Evolutionary conservation across 2,888 invertebrate genomes (phyloP).

Genomic region (Agrotis ipsilon): DNA sequence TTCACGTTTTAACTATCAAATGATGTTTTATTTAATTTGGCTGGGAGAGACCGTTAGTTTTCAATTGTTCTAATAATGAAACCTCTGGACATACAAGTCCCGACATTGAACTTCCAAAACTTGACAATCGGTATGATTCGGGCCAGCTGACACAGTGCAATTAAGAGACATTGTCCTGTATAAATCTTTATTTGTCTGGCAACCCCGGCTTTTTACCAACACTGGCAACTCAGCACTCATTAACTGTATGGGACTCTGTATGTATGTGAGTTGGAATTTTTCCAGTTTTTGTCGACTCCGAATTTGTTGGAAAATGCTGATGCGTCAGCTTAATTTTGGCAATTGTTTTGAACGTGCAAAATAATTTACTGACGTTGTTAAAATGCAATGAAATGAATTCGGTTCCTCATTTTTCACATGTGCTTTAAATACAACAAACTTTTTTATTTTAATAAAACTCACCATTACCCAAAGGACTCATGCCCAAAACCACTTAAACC

Average conservation of each 20-base stretch:
- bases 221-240: constrained; percentile 68
- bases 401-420: neutral
- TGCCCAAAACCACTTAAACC: constrained; percentile 28
- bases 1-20: neutral
- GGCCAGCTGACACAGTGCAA: constrained; percentile 74
- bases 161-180: constrained; percentile 79
- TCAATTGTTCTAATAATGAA: neutral
- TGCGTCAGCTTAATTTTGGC: constrained; percentile 44
- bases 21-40: neutral
- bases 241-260: constrained; percentile 57
- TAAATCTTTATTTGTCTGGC: constrained; percentile 78
- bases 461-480: constrained; percentile 9
- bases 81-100: neutral
- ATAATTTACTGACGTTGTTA: constrained; percentile 8
- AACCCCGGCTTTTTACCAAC: constrained; percentile 66
- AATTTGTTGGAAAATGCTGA: constrained; percentile 44
- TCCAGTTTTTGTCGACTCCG: constrained; percentile 44
- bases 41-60: neutral
- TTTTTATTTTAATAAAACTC: constrained; percentile 27
- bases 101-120: constrained; percentile 46
- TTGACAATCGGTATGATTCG: constrained; percentile 58
- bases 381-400: neutral
- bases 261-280: constrained; percentile 59
- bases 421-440: constrained; percentile 6
- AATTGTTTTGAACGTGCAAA: constrained; percentile 38